Evolutionary conservation across 2,113 vertebrate genomes (phyloP), one percentile per base, ranked within the genome.

Genomic region (Marmota monax): DNA sequence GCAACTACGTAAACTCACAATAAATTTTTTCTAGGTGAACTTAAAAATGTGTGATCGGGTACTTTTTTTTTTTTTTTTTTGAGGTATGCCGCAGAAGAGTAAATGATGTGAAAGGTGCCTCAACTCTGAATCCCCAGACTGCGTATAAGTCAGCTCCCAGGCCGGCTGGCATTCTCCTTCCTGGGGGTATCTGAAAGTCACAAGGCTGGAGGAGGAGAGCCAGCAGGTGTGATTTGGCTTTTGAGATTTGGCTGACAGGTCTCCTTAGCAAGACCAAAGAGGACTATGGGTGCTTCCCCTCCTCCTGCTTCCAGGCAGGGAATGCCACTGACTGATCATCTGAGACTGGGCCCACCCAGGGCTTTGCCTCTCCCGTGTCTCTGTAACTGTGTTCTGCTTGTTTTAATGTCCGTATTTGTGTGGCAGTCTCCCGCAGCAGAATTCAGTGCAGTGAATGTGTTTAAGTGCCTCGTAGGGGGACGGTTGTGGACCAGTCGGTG

Each of bases 91-190:
- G 32, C 20, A 8, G 2, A 7, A 2, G 65, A 34, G 10, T 2
- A 4, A 2, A 13, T 1, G 5, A n/a, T 1, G 23, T 1, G 8
- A 22, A 56, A 8, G 17, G 5, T 4, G 5, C 18, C 1, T 37
- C 39, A 0, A 0, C 2, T 16, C 84, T 58, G 69, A 51, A 7
- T 56, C 1, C 4, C 3, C 9, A 4, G 2, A 5, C 37, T 10
- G 45, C 2, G 9, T 20, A n/a, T 0, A 16, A n/a, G 53, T 5
- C 2, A 7, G 18, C 10, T 20, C 1, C 39, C 61, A 20, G 20
- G 18, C 34, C 32, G n/a, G 45, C 0, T 17, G 29, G 37, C 2
- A 9, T 22, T 45, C n/a, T 23, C 45, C 37, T 3, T 11, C 53
- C 32, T 5, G 2, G 12, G 79, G 29, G 65, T 14, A 8, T n/a